These are phyloP conservation scores for Arothron firmamentum DNA, from an alignment of 2,113 vertebrate genomes.

Conservation along the genomic window DNA sequence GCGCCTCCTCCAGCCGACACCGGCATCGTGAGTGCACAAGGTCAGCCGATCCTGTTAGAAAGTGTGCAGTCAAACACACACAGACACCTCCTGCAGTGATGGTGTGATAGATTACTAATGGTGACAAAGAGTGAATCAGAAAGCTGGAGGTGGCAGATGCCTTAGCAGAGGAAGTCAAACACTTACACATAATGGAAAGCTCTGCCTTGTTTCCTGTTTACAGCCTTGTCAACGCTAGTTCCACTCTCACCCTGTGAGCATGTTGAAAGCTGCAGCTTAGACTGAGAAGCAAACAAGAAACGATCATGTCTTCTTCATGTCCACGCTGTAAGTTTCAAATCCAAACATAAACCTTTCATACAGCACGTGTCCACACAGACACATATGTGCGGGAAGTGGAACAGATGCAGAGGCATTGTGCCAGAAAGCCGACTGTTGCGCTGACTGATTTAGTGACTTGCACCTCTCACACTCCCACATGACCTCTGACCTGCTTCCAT, in stretches of 20 bases:
- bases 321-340: not conserved
- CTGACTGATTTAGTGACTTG: slow-evolving; percentile 43
- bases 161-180: slow-evolving; percentile 32
- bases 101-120: slow-evolving; percentile 17
- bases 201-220: slow-evolving; percentile 75
- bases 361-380: not conserved
- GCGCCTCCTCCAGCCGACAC: slow-evolving; percentile 18
- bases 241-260: slow-evolving; percentile 11
- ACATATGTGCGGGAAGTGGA: slow-evolving; percentile 31
- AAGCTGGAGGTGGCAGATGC: slow-evolving; percentile 24
- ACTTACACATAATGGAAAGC: slow-evolving; percentile 22
- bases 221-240: slow-evolving; percentile 55
- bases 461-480: slow-evolving; percentile 13
- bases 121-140: slow-evolving; percentile 8
- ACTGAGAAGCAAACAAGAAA: not conserved
- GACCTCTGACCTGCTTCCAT: slow-evolving; percentile 29
- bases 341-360: not conserved
- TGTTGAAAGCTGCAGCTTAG: not conserved
- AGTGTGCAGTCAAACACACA: not conserved
- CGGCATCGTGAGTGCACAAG: slow-evolving; percentile 11
- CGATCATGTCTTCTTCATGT: not conserved
- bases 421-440: slow-evolving; percentile 27
- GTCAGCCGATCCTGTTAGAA: slow-evolving; percentile 15
- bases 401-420: slow-evolving; percentile 34
- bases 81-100: not conserved